Conservation (phyloP, 2,797 vertebrate genomes). For the Lacerta bilineata region DNA sequence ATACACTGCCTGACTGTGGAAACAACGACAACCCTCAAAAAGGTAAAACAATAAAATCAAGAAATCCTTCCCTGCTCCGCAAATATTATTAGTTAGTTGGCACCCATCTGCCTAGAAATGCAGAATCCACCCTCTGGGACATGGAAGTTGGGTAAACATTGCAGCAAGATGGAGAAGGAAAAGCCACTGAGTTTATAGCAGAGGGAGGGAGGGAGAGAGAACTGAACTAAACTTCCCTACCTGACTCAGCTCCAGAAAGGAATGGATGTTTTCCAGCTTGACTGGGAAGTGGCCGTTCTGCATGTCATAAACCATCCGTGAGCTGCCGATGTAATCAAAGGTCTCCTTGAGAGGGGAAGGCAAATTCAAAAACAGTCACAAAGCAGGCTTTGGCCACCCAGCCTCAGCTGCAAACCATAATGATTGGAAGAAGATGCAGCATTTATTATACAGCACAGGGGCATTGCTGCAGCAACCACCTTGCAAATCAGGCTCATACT, state of each 20-base stretch:
- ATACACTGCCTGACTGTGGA: no score
- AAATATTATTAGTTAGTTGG: no score
- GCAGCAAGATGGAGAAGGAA: neutral
- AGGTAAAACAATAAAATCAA: no score
- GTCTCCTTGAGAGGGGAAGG: slow-evolving; percentile 83
- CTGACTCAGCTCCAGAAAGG: slow-evolving; percentile 93
- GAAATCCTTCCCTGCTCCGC: neutral
- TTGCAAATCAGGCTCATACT: neutral
- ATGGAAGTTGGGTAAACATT: neutral
- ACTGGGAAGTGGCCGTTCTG: slow-evolving; percentile 86
- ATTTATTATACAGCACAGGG: no score
- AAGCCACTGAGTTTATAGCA: neutral
- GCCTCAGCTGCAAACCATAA: neutral
- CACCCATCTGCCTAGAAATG: neutral
- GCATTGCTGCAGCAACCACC: neutral
- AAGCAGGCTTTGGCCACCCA: neutral
- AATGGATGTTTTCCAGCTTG: slow-evolving; percentile 89
- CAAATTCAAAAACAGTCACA: fast-evolving
- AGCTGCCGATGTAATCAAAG: slow-evolving; percentile 98
- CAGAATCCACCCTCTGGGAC: neutral
- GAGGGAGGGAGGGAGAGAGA: neutral
- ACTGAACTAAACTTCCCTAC: slow-evolving; percentile 68
- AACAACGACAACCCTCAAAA: no score
- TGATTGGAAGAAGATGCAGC: no score
- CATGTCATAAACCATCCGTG: slow-evolving; percentile 96